Evolutionary conservation across 2,113 vertebrate genomes (phyloP), one percentile per base, ranked within the genome.

Genomic region (Labrus mixtus): DNA sequence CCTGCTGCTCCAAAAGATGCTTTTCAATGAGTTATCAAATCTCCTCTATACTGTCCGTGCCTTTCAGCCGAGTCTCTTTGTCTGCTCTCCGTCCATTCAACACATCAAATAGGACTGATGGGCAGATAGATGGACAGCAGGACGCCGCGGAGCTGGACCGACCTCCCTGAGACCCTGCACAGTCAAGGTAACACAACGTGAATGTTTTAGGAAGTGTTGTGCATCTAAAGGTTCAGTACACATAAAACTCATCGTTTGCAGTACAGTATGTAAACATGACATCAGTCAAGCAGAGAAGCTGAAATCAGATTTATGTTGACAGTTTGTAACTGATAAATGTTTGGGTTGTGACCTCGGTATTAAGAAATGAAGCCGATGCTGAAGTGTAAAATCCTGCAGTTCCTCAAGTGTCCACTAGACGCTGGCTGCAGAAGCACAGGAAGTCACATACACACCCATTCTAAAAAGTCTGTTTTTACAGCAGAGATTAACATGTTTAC

Each of bases 1-100:
- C 90, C 91, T 92, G 91, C 92, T 91, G 88, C 87, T n/a, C 83
- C 81, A 89, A 92, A 93, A 91, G 91, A 93, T 92, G 91, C 91
- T 92, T 92, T 93, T 93, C 91, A 92, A 92, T 86, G 90, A 92
- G 87, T 90, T 92, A 92, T 92, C 90, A 92, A 92, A 93, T 91
- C 90, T 91, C 92, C 76, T 89, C 89, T 91, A 91, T 92, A 93
- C 91, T 93, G 92, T 93, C 91, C 91, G 57, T 88, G 91, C 87
- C 90, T 92, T 92, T 92, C 90, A 92, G 80, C 58, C 68, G 16
- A 89, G 83, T 87, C 87, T 87, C 87, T 93, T 91, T 90, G 88
- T 91, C 84, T 87, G 50, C 69, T 79, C 79, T 68, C 86, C 87
- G 76, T 89, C 83, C 82, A 88, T 90, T 92, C 89, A 92, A 80